Conservation (phyloP, 2,113 vertebrate genomes). For the Ginglymostoma cirratum region DNA sequence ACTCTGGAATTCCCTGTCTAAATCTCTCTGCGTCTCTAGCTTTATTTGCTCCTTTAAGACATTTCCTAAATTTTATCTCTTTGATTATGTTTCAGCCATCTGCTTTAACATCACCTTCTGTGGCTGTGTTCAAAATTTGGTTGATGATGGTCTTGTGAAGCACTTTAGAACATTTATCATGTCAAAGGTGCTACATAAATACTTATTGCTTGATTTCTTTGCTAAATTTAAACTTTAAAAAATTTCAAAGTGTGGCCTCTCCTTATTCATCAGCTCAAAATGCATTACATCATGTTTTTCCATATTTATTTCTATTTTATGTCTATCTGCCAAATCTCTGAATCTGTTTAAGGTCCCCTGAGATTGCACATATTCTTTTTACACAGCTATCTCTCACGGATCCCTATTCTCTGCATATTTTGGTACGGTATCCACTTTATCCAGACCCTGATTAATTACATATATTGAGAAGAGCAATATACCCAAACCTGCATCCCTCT, state of each 20-base stretch:
- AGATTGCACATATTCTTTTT: not conserved
- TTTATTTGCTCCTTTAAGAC: no score
- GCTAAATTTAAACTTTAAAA: not conserved
- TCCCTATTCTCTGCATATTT: not conserved
- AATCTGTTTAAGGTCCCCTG: not conserved
- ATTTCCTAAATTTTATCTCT: no score
- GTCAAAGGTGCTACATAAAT: not conserved
- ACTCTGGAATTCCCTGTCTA: no score
- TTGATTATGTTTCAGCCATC: no score
- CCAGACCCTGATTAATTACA: not conserved
- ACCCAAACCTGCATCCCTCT: not conserved
- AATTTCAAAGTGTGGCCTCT: not conserved
- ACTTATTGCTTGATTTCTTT: not conserved
- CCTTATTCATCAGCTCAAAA: not conserved
- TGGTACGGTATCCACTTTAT: not conserved
- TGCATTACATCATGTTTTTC: not conserved
- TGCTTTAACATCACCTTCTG: no score
- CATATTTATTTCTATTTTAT: not conserved
- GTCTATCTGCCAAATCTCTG: not conserved
- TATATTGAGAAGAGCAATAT: not conserved
- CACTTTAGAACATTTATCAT: no score
- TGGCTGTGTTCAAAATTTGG: no score
- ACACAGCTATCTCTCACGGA: not conserved
- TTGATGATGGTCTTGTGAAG: no score
- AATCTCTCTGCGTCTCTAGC: no score